A percentile compares a stretch with the other conserved stretches of the same genome.
These are phyloP conservation scores for Schrankia costaestrigalis DNA, from an alignment of 2,888 invertebrate genomes.

Conservation along the genomic window DNA sequence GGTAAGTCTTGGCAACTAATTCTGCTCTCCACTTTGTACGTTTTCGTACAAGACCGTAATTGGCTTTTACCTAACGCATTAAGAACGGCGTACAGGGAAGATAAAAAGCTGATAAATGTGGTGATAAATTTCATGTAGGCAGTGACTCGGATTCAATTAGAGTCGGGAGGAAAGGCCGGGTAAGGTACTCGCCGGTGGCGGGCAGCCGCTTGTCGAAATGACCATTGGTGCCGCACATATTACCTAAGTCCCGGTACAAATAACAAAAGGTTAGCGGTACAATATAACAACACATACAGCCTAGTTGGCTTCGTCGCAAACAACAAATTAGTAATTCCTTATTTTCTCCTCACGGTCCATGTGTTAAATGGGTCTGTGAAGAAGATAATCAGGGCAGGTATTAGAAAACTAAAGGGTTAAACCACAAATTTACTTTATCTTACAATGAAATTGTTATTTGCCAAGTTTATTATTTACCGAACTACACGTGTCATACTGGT, in stretches of 20 bases:
- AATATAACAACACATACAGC: background rate
- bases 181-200: constrained; percentile 24
- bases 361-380: no score
- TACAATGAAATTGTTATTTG: no score
- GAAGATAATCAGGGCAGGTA: no score
- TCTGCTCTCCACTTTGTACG: constrained; percentile 23
- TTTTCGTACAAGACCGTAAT: constrained; percentile 32
- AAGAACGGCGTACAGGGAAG: constrained; percentile 38
- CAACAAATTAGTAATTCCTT: no score
- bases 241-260: constrained; percentile 19
- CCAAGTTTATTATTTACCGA: no score
- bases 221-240: constrained; percentile 23
- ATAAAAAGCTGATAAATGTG: constrained; percentile 53
- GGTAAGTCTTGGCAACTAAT: constrained; percentile 19
- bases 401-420: no score
- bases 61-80: constrained; percentile 40
- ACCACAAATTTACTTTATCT: no score
- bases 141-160: constrained; percentile 53
- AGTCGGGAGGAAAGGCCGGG: constrained; percentile 33
- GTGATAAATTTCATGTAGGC: constrained; percentile 51
- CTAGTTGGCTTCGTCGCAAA: no score
- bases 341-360: no score
- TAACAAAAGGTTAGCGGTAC: constrained; percentile 17
- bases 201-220: constrained; percentile 31
- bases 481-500: no score